Evolutionary conservation across 2,888 invertebrate genomes (phyloP).

Genomic region (Teleogryllus oceanicus): DNA sequence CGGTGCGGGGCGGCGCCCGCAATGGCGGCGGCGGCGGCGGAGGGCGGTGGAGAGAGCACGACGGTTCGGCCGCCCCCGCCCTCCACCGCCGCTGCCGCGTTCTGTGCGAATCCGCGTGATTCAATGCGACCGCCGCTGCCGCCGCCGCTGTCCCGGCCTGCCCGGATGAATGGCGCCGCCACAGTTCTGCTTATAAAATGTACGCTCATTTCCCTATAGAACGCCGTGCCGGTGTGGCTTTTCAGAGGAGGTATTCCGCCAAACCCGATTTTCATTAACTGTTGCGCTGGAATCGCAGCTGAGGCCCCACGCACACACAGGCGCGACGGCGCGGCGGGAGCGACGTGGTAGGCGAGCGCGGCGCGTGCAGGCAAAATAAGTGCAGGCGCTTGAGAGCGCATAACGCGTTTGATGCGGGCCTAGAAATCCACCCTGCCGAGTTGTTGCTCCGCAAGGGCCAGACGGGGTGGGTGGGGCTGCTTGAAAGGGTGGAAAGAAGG

Average conservation of each 20-base stretch:
- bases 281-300: conserved; percentile 35
- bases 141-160: background rate
- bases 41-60: background rate
- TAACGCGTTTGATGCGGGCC: background rate
- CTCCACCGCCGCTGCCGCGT: background rate
- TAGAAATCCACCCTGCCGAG: background rate
- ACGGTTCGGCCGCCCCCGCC: conserved; percentile 26
- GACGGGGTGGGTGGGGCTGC: too few species aligned
- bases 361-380: too few species aligned
- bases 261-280: conserved; percentile 48
- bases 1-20: background rate
- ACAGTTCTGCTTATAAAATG: background rate
- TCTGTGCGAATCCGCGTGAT: background rate
- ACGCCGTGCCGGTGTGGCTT: background rate
- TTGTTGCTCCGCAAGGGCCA: background rate
- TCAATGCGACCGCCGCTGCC: background rate
- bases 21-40: conserved; percentile 22
- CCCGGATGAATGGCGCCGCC: background rate
- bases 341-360: background rate
- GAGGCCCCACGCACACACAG: conserved; percentile 27
- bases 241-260: conserved; percentile 21
- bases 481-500: too few species aligned
- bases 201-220: conserved; percentile 18
- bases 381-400: too few species aligned
- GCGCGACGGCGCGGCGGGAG: background rate